A percentile compares a stretch with the other conserved stretches of the same genome.
phyloP scores from a whole-genome alignment of 2,797 vertebrate species.

The Sarcophilus harrisii region DNA sequence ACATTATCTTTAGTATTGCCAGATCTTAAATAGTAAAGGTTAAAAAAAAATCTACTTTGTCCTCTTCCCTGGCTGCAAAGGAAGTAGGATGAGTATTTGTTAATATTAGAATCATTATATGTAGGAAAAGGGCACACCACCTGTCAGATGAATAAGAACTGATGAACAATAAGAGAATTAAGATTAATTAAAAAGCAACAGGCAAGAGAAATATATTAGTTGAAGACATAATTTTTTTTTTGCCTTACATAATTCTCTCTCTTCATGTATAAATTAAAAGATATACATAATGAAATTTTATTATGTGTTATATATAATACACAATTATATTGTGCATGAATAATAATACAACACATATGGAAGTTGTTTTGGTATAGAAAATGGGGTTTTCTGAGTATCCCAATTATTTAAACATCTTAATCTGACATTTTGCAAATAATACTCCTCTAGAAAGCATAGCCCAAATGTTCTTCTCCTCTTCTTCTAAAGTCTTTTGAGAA shows the following conservation, averaged over 20 bases:
- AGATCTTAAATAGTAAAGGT: background rate
- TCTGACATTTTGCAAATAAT: constrained; percentile 35
- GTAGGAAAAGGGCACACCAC: background rate
- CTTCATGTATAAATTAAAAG: background rate
- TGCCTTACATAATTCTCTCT: background rate
- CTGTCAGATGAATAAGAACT: background rate
- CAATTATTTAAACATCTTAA: constrained; percentile 28
- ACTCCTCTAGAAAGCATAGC: constrained; percentile 35
- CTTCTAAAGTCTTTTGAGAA: constrained; percentile 33
- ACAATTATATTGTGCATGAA: background rate
- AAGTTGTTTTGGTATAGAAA: constrained; percentile 41
- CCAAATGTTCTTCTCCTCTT: background rate
- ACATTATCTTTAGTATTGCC: background rate
- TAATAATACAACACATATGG: constrained; percentile 30
- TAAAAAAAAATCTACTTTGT: background rate
- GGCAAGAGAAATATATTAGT: background rate
- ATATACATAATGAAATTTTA: background rate
- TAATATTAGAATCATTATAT: background rate
- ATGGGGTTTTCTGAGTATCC: background rate
- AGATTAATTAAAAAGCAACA: background rate
- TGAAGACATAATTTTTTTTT: background rate
- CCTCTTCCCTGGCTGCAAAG: background rate
- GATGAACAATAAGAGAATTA: background rate
- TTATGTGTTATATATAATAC: background rate
- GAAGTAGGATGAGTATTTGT: background rate